Conservation (phyloP, 2,113 vertebrate species). For the Rhagologus leucostigma region DNA sequence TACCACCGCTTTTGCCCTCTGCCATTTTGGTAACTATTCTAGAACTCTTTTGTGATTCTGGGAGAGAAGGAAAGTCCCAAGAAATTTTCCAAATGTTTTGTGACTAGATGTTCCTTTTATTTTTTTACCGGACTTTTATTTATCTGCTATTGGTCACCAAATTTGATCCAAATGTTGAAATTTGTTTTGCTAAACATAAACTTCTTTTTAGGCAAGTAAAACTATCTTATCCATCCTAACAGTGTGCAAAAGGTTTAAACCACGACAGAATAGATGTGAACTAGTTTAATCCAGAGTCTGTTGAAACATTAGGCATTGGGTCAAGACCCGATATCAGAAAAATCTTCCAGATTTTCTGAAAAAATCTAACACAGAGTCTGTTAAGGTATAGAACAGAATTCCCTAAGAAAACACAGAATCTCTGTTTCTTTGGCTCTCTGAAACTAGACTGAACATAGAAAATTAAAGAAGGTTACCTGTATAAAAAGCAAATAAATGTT, state of each 20-base stretch:
- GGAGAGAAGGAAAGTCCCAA: not conserved
- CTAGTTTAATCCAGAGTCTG: not conserved
- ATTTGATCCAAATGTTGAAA: not conserved
- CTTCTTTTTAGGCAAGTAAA: not conserved
- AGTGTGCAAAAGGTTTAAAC: not conserved
- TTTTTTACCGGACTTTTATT: not conserved
- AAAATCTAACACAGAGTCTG: not conserved
- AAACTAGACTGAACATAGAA: not conserved
- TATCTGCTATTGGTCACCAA: not conserved
- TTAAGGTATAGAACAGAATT: not conserved
- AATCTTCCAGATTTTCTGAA: not conserved
- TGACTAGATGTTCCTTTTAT: not conserved
- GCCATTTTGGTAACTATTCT: not conserved
- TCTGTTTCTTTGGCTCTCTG: not conserved
- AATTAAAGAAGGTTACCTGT: not conserved
- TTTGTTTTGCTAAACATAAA: not conserved
- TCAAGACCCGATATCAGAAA: not conserved
- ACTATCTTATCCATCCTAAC: not conserved
- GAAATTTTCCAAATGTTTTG: not conserved
- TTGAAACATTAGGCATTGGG: not conserved
- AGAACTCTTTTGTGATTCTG: not conserved
- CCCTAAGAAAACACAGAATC: not conserved
- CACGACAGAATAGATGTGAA: not conserved
- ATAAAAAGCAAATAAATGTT: not conserved
- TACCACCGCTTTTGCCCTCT: not conserved